Percentiles rank a stretch among this genome's conserved stretches.
phyloP scores from a whole-genome alignment of 2,113 vertebrate genomes.

The Catharus minimus region DNA sequence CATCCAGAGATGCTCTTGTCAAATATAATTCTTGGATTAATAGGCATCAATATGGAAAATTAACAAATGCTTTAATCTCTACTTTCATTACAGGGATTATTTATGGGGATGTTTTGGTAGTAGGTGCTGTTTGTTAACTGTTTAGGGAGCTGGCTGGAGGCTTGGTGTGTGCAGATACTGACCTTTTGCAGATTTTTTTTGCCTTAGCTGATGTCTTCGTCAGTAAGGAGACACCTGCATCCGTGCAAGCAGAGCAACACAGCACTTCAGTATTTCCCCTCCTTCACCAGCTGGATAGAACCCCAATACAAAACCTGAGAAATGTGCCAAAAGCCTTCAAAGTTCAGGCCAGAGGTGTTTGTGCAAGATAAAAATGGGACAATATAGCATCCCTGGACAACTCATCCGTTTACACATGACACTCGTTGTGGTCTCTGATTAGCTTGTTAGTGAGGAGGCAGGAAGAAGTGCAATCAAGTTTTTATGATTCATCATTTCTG shows the following conservation, averaged over 20 bases:
- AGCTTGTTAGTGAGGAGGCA: constrained; percentile 71
- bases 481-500: constrained; percentile 76
- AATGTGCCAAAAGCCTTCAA: constrained; percentile 69
- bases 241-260: constrained; percentile 39
- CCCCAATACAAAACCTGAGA: constrained; percentile 63
- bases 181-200: constrained; percentile 65
- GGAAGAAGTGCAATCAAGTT: constrained; percentile 72
- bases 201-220: constrained; percentile 60
- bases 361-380: constrained; percentile 74
- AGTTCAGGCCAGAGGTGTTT: constrained; percentile 75
- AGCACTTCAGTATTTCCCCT: constrained; percentile 63
- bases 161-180: not conserved
- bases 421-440: constrained; percentile 47
- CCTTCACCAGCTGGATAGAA: constrained; percentile 65
- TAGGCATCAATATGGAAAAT: constrained; percentile 24
- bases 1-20: constrained; percentile 22
- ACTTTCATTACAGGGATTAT: not conserved
- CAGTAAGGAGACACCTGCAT: constrained; percentile 81
- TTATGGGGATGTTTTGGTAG: constrained; percentile 1
- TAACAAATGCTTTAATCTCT: constrained; percentile 28
- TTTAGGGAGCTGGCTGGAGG: constrained; percentile 4
- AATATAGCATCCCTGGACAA: constrained; percentile 60
- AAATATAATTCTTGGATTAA: constrained; percentile 40
- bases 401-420: constrained; percentile 73
- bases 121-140: constrained; percentile 37